Base-by-base conservation (phyloP, 2,797 vertebrate species). In the Mus spretus region DNA sequence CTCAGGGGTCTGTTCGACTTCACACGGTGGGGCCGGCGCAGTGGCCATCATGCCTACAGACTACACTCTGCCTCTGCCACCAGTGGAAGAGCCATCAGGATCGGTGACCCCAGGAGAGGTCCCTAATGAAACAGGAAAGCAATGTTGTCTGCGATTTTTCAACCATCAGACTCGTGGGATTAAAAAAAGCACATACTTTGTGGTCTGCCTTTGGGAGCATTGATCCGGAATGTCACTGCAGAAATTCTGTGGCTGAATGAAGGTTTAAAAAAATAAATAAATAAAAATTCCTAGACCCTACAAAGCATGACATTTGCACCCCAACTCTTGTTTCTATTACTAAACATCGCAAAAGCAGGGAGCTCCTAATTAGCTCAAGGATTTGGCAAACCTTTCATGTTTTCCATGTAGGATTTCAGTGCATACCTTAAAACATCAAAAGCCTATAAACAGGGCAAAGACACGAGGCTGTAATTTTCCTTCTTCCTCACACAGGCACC, bases 371-470 rank as follows among this genome's bases (percentile, higher is more conserved):
- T 77, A 91, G 67, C 79, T 80, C 37, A 53, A 94, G 61, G 89
- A 89, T 74, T 97, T 40, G 93, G 80, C 31, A 61, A 74, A 72
- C 72, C 13, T 93, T 34, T 92, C 40, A 13, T 12, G 44, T 74
- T 95, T 75, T 94, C 93, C 53, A 26, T 44, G 94, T 81, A 85
- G 86, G 78, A 88, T 72, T 80, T 91, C 44, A 81, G 78, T 44
- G 87, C 88, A 90, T 75, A 77, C 81, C 79, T 93, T 80, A 92
- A 92, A 44, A 93, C 94, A 90, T 84, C 53, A 89, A 88, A 94
- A 57, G 47, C 65, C 87, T 95, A 91, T 77, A 84, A 78, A 91
- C 82, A 94, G 91, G 95, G 65, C 86, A 95, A 93, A 88, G 81
- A 72, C 28, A 5, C 6, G 15, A 34, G 37, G 65, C 87, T 96